Conservation (phyloP, 2,888 invertebrate genomes). For the Eurois occulta region DNA sequence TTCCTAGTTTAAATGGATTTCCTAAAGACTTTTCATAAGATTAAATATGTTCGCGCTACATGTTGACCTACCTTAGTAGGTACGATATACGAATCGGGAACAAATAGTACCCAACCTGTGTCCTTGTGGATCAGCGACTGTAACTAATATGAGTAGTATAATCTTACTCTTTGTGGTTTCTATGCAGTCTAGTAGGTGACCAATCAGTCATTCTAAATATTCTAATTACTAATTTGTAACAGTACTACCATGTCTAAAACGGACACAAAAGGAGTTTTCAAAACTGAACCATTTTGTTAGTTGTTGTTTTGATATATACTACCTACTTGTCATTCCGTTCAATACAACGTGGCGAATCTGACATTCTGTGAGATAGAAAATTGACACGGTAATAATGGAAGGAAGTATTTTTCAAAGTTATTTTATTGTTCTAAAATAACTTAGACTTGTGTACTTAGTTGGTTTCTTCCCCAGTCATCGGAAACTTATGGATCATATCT, state of each 20-base stretch:
- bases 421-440: not conserved
- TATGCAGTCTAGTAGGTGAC: conserved; percentile 18
- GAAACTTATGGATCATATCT: not conserved
- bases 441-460: not conserved
- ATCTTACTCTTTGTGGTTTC: conserved; percentile 32
- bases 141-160: conserved; percentile 30
- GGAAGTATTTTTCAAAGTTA: not conserved
- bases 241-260: conserved; percentile 15
- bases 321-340: not conserved
- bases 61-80: not conserved
- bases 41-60: not conserved
- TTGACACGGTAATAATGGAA: not conserved
- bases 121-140: conserved; percentile 13
- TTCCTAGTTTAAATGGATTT: not conserved
- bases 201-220: conserved; percentile 13
- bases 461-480: not conserved
- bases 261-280: conserved; percentile 8
- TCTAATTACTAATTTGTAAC: conserved; percentile 33
- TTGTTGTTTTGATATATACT: conserved; percentile 17
- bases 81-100: not conserved
- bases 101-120: not conserved
- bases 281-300: conserved; percentile 3
- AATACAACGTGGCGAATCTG: not conserved
- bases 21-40: not conserved
- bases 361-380: not conserved